phyloP scores from a whole-genome alignment of 2,888 invertebrate genomes.

The Leptura quadrifasciata region DNA sequence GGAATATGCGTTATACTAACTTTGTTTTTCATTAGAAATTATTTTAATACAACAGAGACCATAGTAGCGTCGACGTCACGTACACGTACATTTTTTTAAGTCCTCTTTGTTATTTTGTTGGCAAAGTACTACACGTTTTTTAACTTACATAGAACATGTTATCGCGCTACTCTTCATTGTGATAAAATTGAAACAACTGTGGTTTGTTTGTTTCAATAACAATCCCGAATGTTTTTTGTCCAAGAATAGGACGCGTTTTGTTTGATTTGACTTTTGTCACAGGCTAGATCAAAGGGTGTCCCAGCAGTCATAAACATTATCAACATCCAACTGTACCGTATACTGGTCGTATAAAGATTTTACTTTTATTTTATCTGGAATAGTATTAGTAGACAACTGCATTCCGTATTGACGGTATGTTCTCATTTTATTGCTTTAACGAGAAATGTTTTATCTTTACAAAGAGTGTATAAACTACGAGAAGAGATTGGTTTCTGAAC shows the following conservation, averaged over 20 bases:
- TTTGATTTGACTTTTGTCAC: slow-evolving; percentile 7
- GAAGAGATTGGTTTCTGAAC: not conserved
- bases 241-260: not conserved
- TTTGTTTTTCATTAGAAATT: too few relatives aligned
- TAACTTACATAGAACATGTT: not conserved
- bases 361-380: not conserved
- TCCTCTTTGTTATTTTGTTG: not conserved
- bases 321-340: not conserved
- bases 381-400: not conserved
- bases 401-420: not conserved
- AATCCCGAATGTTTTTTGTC: not conserved
- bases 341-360: not conserved
- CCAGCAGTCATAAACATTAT: slow-evolving; percentile 1
- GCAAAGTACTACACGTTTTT: not conserved
- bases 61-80: too few relatives aligned
- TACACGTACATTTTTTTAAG: too few relatives aligned
- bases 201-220: slow-evolving; percentile 3
- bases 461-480: not conserved
- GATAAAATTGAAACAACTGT: not conserved
- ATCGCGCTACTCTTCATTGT: not conserved
- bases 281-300: not conserved
- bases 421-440: not conserved
- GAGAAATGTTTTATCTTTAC: not conserved
- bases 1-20: too few relatives aligned
- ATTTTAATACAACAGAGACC: too few relatives aligned